phyloP scores from a whole-genome alignment of 2,113 vertebrate genomes.

The Arothron firmamentum region DNA sequence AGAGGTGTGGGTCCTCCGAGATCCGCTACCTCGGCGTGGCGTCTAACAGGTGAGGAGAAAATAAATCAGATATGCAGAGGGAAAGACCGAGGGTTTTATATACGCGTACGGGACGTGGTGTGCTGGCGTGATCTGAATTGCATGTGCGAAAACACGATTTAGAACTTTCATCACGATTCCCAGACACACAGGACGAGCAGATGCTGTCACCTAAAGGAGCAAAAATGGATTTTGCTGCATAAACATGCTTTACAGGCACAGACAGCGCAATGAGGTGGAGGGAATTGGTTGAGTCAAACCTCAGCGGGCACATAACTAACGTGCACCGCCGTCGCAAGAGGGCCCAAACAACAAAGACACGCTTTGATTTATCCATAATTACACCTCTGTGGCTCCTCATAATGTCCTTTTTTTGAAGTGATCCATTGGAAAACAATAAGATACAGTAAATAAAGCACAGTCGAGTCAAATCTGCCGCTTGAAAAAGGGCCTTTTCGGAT shows the following conservation, averaged over 20 bases:
- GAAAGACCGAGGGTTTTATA: not conserved
- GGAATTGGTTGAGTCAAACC: conserved; percentile 32
- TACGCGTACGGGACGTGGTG: too few relatives aligned
- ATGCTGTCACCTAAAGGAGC: conserved; percentile 36
- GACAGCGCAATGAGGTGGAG: conserved; percentile 29
- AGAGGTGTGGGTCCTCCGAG: too few relatives aligned
- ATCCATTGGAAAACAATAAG: too few relatives aligned
- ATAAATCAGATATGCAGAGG: not conserved
- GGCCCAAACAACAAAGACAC: not conserved
- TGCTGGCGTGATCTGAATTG: not conserved
- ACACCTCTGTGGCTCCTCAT: too few relatives aligned
- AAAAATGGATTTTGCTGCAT: conserved; percentile 29
- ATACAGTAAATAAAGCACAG: too few relatives aligned
- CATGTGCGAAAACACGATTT: conserved; percentile 13
- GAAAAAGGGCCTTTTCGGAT: too few relatives aligned
- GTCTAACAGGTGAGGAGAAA: not conserved
- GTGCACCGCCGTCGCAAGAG: not conserved
- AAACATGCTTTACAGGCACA: conserved; percentile 29
- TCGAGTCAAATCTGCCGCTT: too few relatives aligned
- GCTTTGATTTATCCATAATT: too few relatives aligned
- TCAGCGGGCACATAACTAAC: conserved; percentile 1
- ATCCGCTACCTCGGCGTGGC: not conserved
- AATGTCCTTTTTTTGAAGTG: too few relatives aligned
- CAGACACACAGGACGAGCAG: conserved; percentile 17
- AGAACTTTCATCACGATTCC: conserved; percentile 25